Conservation (phyloP, 2,797 vertebrate species). For the Mus minutoides region DNA sequence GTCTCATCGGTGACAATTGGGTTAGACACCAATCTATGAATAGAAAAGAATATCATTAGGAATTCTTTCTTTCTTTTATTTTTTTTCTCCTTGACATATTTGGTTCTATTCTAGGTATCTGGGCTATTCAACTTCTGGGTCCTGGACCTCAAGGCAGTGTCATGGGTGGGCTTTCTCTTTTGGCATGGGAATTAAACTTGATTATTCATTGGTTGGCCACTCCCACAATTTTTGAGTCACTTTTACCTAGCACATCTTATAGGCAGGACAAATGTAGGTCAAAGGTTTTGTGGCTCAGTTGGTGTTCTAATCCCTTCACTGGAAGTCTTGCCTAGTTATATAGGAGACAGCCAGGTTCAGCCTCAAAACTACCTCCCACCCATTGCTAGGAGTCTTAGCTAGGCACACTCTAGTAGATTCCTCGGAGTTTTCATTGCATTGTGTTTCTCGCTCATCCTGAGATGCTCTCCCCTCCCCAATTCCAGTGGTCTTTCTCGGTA, state of each 20-base stretch:
- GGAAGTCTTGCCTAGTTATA: neutral
- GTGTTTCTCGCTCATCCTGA: neutral
- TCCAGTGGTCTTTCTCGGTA: neutral
- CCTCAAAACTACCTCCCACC: too few relatives aligned
- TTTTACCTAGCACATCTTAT: neutral
- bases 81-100: neutral
- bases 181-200: neutral
- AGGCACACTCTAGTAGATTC: neutral
- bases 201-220: neutral
- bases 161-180: neutral
- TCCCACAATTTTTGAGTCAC: neutral
- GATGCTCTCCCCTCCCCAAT: neutral
- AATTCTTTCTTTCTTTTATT: neutral
- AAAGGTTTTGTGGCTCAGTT: neutral
- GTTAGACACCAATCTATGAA: neutral
- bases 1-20: neutral
- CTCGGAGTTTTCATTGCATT: neutral
- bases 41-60: neutral
- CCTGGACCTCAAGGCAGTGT: neutral
- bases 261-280: neutral
- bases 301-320: neutral
- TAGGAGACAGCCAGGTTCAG: neutral
- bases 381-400: neutral
- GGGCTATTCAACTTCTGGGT: neutral
- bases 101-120: neutral